Base-by-base conservation (phyloP, 2,113 vertebrate genomes). In the Clarias macrocephalus region DNA sequence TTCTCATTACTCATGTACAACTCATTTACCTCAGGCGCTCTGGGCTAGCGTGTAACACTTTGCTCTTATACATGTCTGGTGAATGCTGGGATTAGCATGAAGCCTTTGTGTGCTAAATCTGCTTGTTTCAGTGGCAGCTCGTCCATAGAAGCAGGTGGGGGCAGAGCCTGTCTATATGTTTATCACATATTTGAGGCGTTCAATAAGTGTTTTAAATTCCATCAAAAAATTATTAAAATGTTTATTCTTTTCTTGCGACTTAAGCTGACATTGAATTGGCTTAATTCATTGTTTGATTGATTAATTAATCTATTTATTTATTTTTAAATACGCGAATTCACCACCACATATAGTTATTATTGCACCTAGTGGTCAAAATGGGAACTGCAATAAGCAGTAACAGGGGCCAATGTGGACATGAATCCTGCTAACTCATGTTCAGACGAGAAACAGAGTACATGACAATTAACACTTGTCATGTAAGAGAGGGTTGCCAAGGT, bases 1-100 rank as follows among this genome's bases (percentile, higher is more conserved):
- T 80, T 88, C 48, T 86, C 89, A 88, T 89, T 48, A 65, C 81
- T 80, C 83, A 83, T 87, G 23, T 33, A 57, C 73, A 65, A 30
- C 66, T 56, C 70, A 72, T 82, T 48, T 75, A 65, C n/a, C 68
- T 68, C 62, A 89, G 83, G 42, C 8, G 21, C 72, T 79, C 76
- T 56, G 37, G 18, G 56, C 25, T 48, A 82, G 77, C 77, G 7
- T 77, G 77, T 21, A 37, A 33, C 65, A 84, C 65, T 28, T 56
- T 80, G 37, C 56, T 37, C 10, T 18, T 85, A 18, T 23, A 60
- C 28, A 60, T 80, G 28, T 60, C 28, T 42, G 77, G 28, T 84
- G 86, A 70, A 33, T 80, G 75, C 5, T 80, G 28, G 13, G 21
- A 68, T 80, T 33, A 48, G 7, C 42, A 30, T 23, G n/a, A 85